These are phyloP conservation scores for Orchesella flavescens DNA, from an alignment of 2,888 invertebrate genomes.

Conservation along the genomic window DNA sequence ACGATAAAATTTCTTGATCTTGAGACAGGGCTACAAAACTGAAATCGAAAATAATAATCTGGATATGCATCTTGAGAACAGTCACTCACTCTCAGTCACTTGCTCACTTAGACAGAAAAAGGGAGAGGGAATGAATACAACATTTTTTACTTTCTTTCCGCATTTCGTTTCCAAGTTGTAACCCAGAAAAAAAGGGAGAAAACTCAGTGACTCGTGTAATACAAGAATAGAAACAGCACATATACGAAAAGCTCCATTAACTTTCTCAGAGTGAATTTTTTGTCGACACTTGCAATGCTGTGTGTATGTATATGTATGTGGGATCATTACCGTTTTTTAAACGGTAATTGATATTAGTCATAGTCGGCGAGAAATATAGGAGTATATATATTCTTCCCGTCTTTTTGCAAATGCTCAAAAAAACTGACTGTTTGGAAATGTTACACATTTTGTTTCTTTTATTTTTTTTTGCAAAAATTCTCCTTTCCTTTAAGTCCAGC, in stretches of 20 bases:
- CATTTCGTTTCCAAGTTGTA: not conserved
- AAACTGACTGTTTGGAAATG: not conserved
- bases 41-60: not conserved
- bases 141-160: not conserved
- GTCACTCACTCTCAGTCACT: no score
- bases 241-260: constrained; percentile 35
- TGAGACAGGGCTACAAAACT: not conserved
- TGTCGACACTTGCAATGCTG: not conserved
- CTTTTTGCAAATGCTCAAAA: not conserved
- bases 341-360: constrained; percentile 20
- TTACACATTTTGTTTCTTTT: not conserved
- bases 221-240: not conserved
- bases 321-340: constrained; percentile 27
- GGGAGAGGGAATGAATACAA: not conserved
- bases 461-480: no score
- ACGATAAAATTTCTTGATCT: not conserved
- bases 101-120: not conserved
- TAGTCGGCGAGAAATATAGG: not conserved
- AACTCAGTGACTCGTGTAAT: not conserved
- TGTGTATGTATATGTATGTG: not conserved
- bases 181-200: not conserved
- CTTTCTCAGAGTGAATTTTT: constrained; percentile 9
- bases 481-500: no score
- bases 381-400: not conserved
- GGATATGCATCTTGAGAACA: no score